These are phyloP conservation scores for Aporophyla lueneburgensis DNA, from an alignment of 2,888 invertebrate species.

Conservation along the genomic window DNA sequence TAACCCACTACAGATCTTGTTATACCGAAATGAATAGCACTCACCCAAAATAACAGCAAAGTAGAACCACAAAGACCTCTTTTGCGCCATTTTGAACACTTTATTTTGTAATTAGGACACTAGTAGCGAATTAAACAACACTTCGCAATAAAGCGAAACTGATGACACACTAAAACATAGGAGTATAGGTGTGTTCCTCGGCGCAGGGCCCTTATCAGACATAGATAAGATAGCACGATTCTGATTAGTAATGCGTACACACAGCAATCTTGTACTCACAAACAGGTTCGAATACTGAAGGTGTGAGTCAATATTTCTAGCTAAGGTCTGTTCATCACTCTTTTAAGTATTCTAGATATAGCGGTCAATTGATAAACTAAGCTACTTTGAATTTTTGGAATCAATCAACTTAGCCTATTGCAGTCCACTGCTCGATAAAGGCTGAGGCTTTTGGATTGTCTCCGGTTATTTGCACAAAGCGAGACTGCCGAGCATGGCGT, in stretches of 20 bases:
- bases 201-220: slow-evolving; percentile 77
- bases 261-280: slow-evolving; percentile 38
- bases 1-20: background rate
- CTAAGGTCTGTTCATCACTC: slow-evolving; percentile 6
- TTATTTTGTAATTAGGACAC: slow-evolving; percentile 64
- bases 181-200: slow-evolving; percentile 78
- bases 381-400: background rate
- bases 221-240: slow-evolving; percentile 83
- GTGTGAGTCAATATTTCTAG: slow-evolving; percentile 44
- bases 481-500: too few species aligned
- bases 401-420: background rate
- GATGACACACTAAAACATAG: slow-evolving; percentile 75
- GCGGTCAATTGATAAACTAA: background rate
- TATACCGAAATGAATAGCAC: slow-evolving; percentile 63
- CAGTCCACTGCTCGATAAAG: background rate
- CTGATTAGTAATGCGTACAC: slow-evolving; percentile 78
- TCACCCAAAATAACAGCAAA: slow-evolving; percentile 89
- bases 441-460: background rate
- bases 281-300: slow-evolving; percentile 31
- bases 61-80: slow-evolving; percentile 86
- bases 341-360: slow-evolving; percentile 1
- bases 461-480: background rate
- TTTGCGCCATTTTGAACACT: slow-evolving; percentile 83
- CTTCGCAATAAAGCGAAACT: slow-evolving; percentile 64
- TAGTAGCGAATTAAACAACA: slow-evolving; percentile 61